These are phyloP conservation scores for Fopius arisanus DNA, from an alignment of 1,140 invertebrate species.

Conservation along the genomic window DNA sequence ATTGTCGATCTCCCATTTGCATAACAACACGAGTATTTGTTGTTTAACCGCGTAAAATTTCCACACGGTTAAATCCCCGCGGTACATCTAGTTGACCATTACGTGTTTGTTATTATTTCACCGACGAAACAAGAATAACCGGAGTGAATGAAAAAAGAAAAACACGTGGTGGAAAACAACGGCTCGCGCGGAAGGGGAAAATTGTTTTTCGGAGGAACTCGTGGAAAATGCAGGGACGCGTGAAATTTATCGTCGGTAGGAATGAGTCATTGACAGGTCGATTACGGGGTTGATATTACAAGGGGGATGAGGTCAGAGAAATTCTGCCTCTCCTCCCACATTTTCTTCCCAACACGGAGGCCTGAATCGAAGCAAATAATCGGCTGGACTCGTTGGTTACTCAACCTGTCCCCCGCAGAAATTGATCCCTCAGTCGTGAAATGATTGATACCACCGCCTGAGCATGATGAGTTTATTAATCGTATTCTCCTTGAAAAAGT, in stretches of 20 bases:
- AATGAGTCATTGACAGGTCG: slow-evolving; percentile 32
- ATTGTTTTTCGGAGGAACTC: not conserved
- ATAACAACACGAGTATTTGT: too few relatives aligned
- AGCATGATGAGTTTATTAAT: slow-evolving; percentile 60
- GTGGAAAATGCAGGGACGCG: not conserved
- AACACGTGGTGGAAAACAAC: not conserved
- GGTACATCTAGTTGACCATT: too few relatives aligned
- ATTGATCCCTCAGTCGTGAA: slow-evolving; percentile 42
- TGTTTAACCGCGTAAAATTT: too few relatives aligned
- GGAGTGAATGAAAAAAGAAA: not conserved
- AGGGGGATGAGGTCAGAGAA: not conserved
- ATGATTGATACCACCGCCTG: slow-evolving; percentile 57
- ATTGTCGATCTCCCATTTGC: too few relatives aligned
- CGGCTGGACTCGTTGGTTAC: slow-evolving; percentile 41
- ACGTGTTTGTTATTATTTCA: not conserved
- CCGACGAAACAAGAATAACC: not conserved
- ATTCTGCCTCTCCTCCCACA: not conserved
- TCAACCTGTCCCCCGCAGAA: slow-evolving; percentile 53
- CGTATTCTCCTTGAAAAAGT: slow-evolving; percentile 50
- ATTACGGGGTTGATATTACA: slow-evolving; percentile 26
- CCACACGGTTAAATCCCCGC: too few relatives aligned
- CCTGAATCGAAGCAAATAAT: slow-evolving; percentile 50
- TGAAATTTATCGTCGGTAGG: slow-evolving; percentile 28
- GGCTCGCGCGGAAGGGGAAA: not conserved
- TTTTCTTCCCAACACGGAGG: slow-evolving; percentile 18